These are phyloP conservation scores for Bos indicus DNA, from an alignment of 2,113 vertebrate genomes.

Conservation along the genomic window DNA sequence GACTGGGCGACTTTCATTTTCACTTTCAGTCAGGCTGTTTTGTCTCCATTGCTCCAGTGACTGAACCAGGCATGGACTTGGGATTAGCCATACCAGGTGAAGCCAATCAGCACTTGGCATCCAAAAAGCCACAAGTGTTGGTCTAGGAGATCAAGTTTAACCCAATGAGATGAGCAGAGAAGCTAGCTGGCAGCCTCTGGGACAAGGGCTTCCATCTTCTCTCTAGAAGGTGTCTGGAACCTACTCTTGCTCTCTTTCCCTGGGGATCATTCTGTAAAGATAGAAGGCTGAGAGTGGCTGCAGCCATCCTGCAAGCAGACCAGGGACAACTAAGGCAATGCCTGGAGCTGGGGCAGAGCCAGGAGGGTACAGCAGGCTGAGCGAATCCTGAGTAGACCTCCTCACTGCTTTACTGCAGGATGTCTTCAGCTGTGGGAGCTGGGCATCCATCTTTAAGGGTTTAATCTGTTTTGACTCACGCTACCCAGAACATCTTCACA, in stretches of 20 bases:
- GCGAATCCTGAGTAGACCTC: accelerated
- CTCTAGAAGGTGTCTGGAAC: neutral
- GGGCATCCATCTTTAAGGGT: neutral
- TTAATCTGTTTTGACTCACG: neutral
- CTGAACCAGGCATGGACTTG: neutral
- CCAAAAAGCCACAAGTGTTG: neutral
- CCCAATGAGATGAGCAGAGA: neutral
- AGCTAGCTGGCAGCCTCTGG: neutral
- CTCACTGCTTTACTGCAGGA: neutral
- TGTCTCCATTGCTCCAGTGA: neutral
- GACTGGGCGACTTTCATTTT: neutral
- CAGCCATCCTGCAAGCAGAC: neutral
- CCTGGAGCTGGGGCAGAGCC: neutral
- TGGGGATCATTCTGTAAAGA: neutral
- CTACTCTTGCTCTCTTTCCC: neutral
- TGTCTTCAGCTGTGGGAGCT: neutral
- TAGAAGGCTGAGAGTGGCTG: neutral
- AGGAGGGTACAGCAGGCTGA: neutral
- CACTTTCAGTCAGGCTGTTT: neutral
- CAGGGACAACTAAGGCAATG: neutral
- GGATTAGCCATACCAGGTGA: neutral
- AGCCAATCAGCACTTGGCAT: neutral
- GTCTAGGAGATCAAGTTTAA: neutral
- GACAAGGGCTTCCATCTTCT: neutral
- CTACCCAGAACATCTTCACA: neutral